These are phyloP conservation scores for Zelostemma sp. DNA, from an alignment of 1,140 invertebrate genomes.

Conservation along the genomic window DNA sequence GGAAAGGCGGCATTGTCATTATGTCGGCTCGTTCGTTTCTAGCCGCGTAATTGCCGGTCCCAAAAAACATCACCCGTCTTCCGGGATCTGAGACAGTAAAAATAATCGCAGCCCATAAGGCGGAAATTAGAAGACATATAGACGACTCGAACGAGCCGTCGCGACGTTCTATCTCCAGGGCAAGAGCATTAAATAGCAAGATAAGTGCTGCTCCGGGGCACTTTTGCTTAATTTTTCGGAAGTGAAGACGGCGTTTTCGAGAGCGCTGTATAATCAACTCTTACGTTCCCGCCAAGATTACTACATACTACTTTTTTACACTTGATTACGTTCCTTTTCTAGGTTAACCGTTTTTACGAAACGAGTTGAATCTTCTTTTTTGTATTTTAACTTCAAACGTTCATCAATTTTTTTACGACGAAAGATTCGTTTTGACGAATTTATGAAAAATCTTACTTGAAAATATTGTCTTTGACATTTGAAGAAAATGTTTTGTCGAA, in stretches of 20 bases:
- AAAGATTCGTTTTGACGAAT: no score
- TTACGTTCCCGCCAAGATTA: no score
- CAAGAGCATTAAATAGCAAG: not conserved
- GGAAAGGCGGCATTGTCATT: conserved; percentile 7
- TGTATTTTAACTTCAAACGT: no score
- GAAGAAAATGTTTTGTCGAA: no score
- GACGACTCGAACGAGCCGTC: not conserved
- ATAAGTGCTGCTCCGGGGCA: not conserved
- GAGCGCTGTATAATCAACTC: not conserved
- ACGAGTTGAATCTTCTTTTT: no score
- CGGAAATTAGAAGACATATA: not conserved
- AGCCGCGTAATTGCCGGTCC: not conserved
- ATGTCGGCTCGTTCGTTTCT: not conserved
- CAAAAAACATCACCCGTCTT: not conserved
- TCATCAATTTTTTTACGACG: no score
- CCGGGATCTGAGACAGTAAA: not conserved
- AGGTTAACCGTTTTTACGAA: no score
- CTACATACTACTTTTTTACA: no score
- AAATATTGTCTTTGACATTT: no score
- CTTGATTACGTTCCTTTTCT: no score
- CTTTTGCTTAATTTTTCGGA: not conserved
- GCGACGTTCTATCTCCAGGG: conserved; percentile 1
- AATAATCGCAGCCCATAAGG: not conserved
- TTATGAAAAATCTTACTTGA: no score
- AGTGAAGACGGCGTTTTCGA: not conserved